Evolutionary conservation across 2,888 invertebrate species (phyloP).

Genomic region (Tanytarsus gracilentus): DNA sequence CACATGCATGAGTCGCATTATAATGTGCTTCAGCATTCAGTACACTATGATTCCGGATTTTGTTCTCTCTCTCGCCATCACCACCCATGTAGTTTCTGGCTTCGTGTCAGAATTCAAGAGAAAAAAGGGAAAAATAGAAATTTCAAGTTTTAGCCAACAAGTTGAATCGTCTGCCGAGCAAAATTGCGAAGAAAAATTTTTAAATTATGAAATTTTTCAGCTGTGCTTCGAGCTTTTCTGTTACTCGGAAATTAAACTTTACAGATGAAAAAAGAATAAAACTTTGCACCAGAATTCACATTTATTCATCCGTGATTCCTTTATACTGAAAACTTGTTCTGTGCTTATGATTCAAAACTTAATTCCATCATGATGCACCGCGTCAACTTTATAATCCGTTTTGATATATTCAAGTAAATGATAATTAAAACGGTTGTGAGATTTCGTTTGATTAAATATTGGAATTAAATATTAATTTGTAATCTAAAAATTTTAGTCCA

Average conservation of each 20-base stretch:
- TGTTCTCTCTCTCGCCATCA: neutral
- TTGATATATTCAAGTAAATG: neutral
- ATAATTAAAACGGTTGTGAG: no score
- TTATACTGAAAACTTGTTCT: neutral
- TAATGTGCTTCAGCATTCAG: neutral
- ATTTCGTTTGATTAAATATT: no score
- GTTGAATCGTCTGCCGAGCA: no score
- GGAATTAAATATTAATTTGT: no score
- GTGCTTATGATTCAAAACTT: neutral
- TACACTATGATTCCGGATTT: neutral
- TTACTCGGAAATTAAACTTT: conserved; percentile 2
- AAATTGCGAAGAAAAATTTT: no score
- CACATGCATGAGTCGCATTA: neutral
- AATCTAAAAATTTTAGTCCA: no score
- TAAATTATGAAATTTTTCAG: no score
- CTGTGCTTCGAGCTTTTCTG: no score
- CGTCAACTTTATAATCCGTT: neutral
- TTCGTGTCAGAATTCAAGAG: no score
- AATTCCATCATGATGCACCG: neutral
- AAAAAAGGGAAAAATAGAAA: no score
- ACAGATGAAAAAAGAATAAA: neutral
- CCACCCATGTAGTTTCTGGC: no score
- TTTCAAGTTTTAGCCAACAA: no score
- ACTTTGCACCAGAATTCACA: neutral
- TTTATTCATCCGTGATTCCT: neutral